Evolutionary conservation across 2,797 vertebrate species (phyloP).

Genomic region (Cyclura pinguis): DNA sequence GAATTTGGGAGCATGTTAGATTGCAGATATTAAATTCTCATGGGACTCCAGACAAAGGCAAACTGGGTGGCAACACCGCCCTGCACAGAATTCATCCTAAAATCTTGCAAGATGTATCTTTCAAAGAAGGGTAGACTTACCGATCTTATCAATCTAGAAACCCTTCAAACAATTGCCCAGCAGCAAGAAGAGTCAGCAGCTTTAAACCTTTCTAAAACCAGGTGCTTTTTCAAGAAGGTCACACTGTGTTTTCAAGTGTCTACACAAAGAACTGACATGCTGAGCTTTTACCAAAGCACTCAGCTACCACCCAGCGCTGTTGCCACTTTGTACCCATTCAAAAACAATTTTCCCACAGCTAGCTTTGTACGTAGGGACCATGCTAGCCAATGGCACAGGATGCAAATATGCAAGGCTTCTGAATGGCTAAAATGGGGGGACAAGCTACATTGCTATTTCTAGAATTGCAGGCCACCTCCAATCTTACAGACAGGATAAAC

Average conservation of each 20-base stretch:
- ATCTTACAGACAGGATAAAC: too few species aligned
- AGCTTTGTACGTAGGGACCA: not conserved
- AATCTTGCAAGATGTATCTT: not conserved
- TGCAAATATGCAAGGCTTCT: not conserved
- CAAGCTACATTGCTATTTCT: not conserved
- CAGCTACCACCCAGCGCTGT: not conserved
- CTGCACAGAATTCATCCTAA: not conserved
- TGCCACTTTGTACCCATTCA: not conserved
- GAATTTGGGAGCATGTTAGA: too few species aligned
- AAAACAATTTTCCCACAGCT: not conserved
- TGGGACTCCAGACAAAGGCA: too few species aligned
- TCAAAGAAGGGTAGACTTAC: not conserved
- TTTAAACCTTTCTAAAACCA: too few species aligned
- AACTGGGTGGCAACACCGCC: not conserved
- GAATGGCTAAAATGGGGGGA: not conserved
- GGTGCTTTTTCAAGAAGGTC: not conserved
- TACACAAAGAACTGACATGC: not conserved
- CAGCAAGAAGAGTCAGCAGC: not conserved
- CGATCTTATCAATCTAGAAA: not conserved
- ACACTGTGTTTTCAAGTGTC: not conserved
- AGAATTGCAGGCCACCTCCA: not conserved
- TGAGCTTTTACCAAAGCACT: slow-evolving; percentile 13
- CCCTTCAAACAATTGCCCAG: not conserved
- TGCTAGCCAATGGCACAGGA: not conserved
- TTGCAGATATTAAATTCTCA: too few species aligned